phyloP scores from a whole-genome alignment of 92 coral and sea anemone genomes.

The Epizoanthus ramosus region DNA sequence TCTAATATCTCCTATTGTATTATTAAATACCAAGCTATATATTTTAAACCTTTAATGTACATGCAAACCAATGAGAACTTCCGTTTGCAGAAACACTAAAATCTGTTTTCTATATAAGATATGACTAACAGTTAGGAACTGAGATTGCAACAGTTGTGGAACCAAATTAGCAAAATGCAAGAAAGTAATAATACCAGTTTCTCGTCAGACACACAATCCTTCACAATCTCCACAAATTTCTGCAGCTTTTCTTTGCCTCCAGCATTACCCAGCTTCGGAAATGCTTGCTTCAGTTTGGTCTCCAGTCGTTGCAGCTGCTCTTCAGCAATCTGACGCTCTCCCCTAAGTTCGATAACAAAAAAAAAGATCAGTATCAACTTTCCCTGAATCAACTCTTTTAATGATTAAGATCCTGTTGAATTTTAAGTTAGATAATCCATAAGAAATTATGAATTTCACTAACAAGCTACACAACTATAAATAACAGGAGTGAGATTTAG shows the following conservation, averaged over 20 bases:
- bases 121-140: too few relatives aligned
- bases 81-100: too few relatives aligned
- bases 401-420: not conserved
- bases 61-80: too few relatives aligned
- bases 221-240: slow-evolving; percentile 53
- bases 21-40: not conserved
- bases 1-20: too few relatives aligned
- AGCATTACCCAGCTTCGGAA: slow-evolving; percentile 38
- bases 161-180: not conserved
- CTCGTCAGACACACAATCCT: slow-evolving; percentile 53
- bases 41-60: too few relatives aligned
- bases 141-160: too few relatives aligned
- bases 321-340: slow-evolving; percentile 45
- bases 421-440: not conserved
- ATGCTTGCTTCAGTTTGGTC: slow-evolving; percentile 42
- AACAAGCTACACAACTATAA: too few relatives aligned
- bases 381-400: not conserved
- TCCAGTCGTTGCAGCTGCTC: slow-evolving; percentile 46
- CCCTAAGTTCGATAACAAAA: slow-evolving; percentile 21
- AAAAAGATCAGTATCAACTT: not conserved
- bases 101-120: too few relatives aligned
- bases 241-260: slow-evolving; percentile 28
- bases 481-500: too few relatives aligned
- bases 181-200: slow-evolving; percentile 37
- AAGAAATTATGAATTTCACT: not conserved